Base-by-base conservation (phyloP, 2,797 vertebrate species). In the Pseudotriccus pelzelni region DNA sequence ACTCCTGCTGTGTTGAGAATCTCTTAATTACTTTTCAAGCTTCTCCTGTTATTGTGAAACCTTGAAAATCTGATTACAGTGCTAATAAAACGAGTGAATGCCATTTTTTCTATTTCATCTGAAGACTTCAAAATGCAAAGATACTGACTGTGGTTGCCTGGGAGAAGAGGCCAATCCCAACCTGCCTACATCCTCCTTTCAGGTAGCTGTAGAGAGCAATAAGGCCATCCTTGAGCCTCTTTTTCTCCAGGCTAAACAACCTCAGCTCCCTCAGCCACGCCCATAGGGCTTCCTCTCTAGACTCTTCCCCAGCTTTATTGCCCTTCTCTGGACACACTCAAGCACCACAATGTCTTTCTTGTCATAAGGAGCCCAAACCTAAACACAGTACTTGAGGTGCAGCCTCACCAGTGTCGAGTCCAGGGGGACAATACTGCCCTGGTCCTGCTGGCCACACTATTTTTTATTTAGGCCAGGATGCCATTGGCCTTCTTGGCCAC, bases 1-100 rank as follows among this genome's bases (percentile, higher is more conserved):
- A 91, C 73, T 96, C 94, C 94, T 96, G 88, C 93, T 97, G 93
- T 96, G 95, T 47, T 95, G 88, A 97, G 91, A 96, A 97, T 97
- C 96, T 97, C 96, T 97, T 97, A 97, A 98, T 98, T 98, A 97
- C 93, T 96, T 97, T 97, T 92, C 81, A 96, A 92, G 93, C 81
- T 95, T 97, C 97, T 92, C 81, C 93, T 96, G 84, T 92, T 96
- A 91, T 93, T 95, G 94, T 95, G 96, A 75, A 97, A 95, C 58
- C 87, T 84, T 82, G 89, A 95, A 97, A 93, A 97, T 96, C 94
- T 97, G 97, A 98, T 97, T 96, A 96, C 44, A 75, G 44, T 69
- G 77, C 87, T 97, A 96, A 97, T 96, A 96, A 97, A 96, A 97
- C 63, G 47, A 95, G 76, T 87, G 87, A 94, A 95, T 91, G 91